Conservation (phyloP, 2,113 vertebrate genomes). For the Chaetodon auriga region DNA sequence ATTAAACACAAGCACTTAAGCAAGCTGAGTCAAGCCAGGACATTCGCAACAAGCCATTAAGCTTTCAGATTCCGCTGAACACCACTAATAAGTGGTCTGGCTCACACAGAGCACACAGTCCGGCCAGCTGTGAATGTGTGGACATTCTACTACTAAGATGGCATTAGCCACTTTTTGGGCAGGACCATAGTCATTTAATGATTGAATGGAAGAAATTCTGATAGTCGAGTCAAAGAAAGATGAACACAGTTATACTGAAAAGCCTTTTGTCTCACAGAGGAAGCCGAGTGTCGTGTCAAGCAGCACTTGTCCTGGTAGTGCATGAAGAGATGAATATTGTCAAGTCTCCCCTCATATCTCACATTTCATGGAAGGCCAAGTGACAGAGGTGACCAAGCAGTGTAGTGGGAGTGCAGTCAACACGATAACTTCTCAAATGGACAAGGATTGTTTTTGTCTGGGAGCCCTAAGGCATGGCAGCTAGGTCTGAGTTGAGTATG, state of each 20-base stretch:
- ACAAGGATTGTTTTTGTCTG: constrained; percentile 35
- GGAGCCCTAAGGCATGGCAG: constrained; percentile 45
- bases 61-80: constrained; percentile 27
- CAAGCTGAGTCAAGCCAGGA: constrained; percentile 34
- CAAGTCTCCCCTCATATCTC: constrained; percentile 41
- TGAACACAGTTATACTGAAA: neutral
- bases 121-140: constrained; percentile 23
- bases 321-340: constrained; percentile 31
- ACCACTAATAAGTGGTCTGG: constrained; percentile 27
- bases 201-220: neutral
- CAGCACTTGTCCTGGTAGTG: neutral
- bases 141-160: neutral
- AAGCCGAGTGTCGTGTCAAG: constrained; percentile 4
- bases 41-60: constrained; percentile 38
- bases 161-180: neutral
- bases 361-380: constrained; percentile 11
- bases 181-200: neutral
- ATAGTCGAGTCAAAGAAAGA: constrained; percentile 5
- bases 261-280: neutral
- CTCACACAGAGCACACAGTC: constrained; percentile 7
- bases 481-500: constrained; percentile 18
- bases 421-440: constrained; percentile 40
- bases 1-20: constrained; percentile 41
- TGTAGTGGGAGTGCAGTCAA: constrained; percentile 28
- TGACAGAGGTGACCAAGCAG: constrained; percentile 34